These are phyloP conservation scores for Drosophila eohydei DNA, from an alignment of 2,888 invertebrate species.

Conservation along the genomic window DNA sequence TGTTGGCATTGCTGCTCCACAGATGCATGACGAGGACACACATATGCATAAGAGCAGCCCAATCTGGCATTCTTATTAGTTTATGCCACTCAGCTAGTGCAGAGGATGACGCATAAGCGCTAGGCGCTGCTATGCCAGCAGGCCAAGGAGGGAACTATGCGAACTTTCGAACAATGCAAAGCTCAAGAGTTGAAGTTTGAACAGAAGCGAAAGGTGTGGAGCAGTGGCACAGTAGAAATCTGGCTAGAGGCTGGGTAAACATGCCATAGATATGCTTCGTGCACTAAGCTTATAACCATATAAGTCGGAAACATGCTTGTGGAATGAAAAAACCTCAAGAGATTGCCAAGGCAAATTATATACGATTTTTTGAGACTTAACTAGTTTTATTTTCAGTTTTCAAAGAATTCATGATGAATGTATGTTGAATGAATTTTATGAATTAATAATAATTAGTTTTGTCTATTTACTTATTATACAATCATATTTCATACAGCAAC, in stretches of 20 bases:
- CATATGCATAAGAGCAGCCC: constrained; percentile 2
- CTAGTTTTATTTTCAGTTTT: not conserved
- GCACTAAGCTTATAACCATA: not conserved
- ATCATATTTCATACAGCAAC: too few species aligned
- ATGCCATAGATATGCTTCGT: not conserved
- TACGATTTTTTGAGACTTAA: not conserved
- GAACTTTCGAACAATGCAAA: constrained; percentile 29
- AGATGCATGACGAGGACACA: constrained; percentile 20
- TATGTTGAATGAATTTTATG: not conserved
- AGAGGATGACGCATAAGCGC: constrained; percentile 6
- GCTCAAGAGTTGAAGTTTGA: constrained; percentile 20
- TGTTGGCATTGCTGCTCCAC: constrained; percentile 10
- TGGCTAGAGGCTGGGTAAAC: not conserved
- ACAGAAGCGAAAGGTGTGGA: not conserved
- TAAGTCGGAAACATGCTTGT: not conserved
- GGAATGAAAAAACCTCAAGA: not conserved
- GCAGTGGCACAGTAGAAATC: not conserved
- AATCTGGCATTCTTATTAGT: constrained; percentile 25
- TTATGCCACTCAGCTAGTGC: constrained; percentile 23
- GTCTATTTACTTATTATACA: not conserved
- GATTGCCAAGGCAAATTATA: not conserved
- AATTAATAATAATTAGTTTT: not conserved
- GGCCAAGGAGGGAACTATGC: constrained; percentile 12
- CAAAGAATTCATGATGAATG: not conserved
- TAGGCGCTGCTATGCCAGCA: not conserved